Percentiles rank a stretch among this genome's conserved stretches.
phyloP scores from a whole-genome alignment of 2,797 vertebrate species.

The Melanogrammus aeglefinus region DNA sequence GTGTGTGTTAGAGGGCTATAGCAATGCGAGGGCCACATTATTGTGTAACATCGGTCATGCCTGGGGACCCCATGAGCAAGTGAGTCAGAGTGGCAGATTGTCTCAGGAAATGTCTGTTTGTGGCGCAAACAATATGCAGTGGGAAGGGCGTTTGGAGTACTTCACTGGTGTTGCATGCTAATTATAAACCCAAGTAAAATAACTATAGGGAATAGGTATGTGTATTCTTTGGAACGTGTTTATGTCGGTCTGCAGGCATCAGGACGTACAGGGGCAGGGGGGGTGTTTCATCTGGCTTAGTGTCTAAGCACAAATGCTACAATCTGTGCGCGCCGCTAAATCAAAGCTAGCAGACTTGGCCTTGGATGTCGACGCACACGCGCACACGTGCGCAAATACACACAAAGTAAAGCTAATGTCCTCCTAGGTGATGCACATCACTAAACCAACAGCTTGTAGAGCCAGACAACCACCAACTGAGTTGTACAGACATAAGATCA shows the following conservation, averaged over 20 bases:
- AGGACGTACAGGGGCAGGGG: too few species aligned
- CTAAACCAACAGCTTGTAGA: constrained; percentile 37
- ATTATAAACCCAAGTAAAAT: too few species aligned
- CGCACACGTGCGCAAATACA: neutral
- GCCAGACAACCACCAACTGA: constrained; percentile 43
- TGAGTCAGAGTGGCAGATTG: constrained; percentile 36
- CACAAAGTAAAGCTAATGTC: constrained; percentile 9
- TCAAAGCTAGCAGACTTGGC: neutral
- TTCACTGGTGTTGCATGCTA: too few species aligned
- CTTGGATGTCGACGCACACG: neutral
- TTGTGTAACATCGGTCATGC: constrained; percentile 40
- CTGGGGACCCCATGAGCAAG: constrained; percentile 37
- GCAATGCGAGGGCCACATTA: constrained; percentile 3
- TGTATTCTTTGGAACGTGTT: too few species aligned
- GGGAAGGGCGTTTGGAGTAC: neutral
- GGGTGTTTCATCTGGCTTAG: neutral
- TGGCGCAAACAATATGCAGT: neutral
- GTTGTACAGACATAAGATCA: constrained; percentile 16
- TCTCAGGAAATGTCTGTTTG: too few species aligned
- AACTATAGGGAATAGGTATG: too few species aligned
- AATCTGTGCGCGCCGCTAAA: neutral
- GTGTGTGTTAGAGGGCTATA: neutral
- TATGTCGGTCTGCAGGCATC: too few species aligned
- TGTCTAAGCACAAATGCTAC: neutral
- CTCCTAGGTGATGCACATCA: constrained; percentile 37